Evolutionary conservation across 2,888 invertebrate genomes (phyloP).

Genomic region (Emmelina monodactyla): DNA sequence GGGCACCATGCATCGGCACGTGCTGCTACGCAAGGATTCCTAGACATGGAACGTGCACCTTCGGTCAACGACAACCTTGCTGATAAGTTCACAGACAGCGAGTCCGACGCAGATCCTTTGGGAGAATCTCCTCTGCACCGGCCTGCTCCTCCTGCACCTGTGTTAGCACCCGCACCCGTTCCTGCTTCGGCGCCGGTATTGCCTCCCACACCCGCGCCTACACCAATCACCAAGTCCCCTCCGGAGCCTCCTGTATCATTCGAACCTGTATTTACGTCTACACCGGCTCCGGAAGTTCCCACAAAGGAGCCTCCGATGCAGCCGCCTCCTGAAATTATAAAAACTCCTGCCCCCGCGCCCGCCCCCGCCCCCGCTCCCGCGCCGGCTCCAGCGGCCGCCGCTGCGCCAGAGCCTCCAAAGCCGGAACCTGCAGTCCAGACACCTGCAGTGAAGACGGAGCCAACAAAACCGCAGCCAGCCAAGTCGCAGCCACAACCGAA

Average conservation of each 20-base stretch:
- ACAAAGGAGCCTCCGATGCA: constrained; percentile 26
- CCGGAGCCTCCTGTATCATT: constrained; percentile 17
- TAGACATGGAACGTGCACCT: constrained; percentile 53
- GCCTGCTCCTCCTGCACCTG: constrained; percentile 22
- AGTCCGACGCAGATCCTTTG: constrained; percentile 59
- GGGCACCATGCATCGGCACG: constrained; percentile 20
- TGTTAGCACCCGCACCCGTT: constrained; percentile 15
- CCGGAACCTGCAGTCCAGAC: constrained; percentile 17
- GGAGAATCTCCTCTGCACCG: constrained; percentile 55
- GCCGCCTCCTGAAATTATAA: neutral
- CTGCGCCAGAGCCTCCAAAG: constrained; percentile 15
- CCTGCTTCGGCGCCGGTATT: constrained; percentile 15
- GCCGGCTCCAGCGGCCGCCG: constrained; percentile 12
- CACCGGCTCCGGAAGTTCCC: constrained; percentile 16
- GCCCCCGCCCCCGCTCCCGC: constrained; percentile 20
- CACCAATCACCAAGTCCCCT: constrained; percentile 16
- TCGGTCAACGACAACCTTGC: constrained; percentile 47
- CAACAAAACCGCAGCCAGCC: no score
- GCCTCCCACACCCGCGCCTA: constrained; percentile 20
- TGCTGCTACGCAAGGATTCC: constrained; percentile 45
- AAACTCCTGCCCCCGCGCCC: no score
- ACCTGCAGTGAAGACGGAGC: neutral
- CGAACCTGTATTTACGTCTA: constrained; percentile 15
- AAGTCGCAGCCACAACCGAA: constrained; percentile 13
- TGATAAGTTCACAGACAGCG: constrained; percentile 67